These are phyloP conservation scores for Cyprinodon brontotheroides DNA, from an alignment of 2,113 vertebrate species.

Conservation along the genomic window DNA sequence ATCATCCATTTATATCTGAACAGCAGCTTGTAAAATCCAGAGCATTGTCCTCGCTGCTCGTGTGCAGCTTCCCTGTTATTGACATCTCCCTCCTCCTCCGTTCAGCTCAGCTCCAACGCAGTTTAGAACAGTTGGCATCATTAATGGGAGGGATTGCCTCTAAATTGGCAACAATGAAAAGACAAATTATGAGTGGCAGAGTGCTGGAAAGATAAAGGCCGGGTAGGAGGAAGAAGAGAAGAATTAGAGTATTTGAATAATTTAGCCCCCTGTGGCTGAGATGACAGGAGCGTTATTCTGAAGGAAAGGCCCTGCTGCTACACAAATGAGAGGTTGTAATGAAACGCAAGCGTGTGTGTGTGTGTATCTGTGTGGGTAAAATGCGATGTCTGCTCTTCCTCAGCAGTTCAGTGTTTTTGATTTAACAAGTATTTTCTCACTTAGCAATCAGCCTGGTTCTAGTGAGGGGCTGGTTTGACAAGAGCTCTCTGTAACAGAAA, in stretches of 20 bases:
- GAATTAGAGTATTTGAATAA: constrained; percentile 99
- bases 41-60: constrained; percentile 62
- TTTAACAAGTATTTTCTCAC: constrained; percentile 55
- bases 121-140: constrained; percentile 90
- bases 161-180: constrained; percentile 95
- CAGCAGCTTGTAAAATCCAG: constrained; percentile 73
- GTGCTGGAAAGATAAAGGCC: constrained; percentile 72
- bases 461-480: constrained; percentile 51
- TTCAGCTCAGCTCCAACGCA: constrained; percentile 70
- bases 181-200: constrained; percentile 94
- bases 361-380: constrained; percentile 21
- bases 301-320: constrained; percentile 89
- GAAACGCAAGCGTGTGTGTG: constrained; percentile 53
- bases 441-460: constrained; percentile 51
- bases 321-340: constrained; percentile 80
- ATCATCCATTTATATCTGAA: constrained; percentile 78
- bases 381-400: constrained; percentile 45
- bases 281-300: constrained; percentile 99
- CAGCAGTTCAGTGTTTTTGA: constrained; percentile 46
- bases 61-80: constrained; percentile 44
- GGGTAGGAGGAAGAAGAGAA: constrained; percentile 84
- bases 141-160: constrained; percentile 93
- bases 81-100: constrained; percentile 45
- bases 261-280: constrained; percentile 93
- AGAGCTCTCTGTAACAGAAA: constrained; percentile 54